phyloP scores from a whole-genome alignment of 2,888 invertebrate species.

The Drosophila diplacantha region DNA sequence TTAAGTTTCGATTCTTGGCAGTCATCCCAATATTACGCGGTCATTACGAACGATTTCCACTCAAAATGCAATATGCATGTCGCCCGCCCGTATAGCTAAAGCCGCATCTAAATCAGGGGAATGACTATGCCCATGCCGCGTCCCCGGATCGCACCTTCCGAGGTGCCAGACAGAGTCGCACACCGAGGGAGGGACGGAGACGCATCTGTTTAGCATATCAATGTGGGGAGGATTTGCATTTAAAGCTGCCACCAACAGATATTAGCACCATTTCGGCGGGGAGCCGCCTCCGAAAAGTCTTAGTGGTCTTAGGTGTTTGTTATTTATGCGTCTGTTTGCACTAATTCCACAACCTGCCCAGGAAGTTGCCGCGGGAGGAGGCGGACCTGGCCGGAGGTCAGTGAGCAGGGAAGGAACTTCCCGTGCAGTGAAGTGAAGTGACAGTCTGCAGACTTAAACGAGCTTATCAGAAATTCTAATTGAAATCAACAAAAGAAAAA shows the following conservation, averaged over 20 bases:
- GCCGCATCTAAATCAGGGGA: constrained; percentile 38
- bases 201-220: constrained; percentile 69
- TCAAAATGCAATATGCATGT: constrained; percentile 37
- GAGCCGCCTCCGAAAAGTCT: constrained; percentile 47
- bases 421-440: constrained; percentile 41
- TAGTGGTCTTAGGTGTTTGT: constrained; percentile 60
- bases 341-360: constrained; percentile 55
- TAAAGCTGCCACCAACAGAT: constrained; percentile 55
- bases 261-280: constrained; percentile 51
- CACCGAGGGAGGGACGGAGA: constrained; percentile 44
- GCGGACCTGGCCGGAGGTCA: constrained; percentile 25
- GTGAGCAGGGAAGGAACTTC: constrained; percentile 11
- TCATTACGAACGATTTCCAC: constrained; percentile 24
- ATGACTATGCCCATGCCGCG: neutral
- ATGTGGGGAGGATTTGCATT: constrained; percentile 46
- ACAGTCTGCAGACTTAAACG: constrained; percentile 56
- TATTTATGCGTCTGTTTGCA: constrained; percentile 72
- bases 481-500: constrained; percentile 47
- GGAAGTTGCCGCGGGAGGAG: neutral
- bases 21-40: constrained; percentile 30
- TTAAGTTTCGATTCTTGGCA: constrained; percentile 29
- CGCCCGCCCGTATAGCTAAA: constrained; percentile 15
- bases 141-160: constrained; percentile 14
- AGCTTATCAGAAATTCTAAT: constrained; percentile 72
- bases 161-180: constrained; percentile 47